Evolutionary conservation across 2,113 vertebrate genomes (phyloP).

Genomic region (Piaya cayana): DNA sequence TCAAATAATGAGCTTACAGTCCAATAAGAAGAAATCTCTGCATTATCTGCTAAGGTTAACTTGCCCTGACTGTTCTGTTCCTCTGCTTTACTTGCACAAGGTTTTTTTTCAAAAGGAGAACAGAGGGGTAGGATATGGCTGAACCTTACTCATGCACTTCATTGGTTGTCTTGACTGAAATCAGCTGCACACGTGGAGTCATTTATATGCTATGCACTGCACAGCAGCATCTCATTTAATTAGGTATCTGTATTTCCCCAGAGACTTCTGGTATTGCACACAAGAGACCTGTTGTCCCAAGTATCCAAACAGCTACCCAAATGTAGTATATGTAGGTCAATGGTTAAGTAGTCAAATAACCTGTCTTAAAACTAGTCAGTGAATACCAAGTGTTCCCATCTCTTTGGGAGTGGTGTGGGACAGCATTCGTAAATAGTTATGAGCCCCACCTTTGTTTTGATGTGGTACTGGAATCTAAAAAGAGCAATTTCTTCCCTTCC

Average conservation of each 20-base stretch:
- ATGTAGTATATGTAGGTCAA: background rate
- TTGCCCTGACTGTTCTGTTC: background rate
- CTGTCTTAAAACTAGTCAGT: background rate
- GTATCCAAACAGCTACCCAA: background rate
- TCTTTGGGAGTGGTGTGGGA: background rate
- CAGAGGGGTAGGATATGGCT: background rate
- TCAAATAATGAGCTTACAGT: background rate
- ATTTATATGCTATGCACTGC: background rate
- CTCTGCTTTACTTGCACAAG: background rate
- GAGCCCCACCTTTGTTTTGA: slow-evolving; percentile 31
- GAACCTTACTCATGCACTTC: background rate
- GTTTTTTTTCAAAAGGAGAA: background rate
- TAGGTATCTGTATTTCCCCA: background rate
- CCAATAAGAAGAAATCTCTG: background rate
- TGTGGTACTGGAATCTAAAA: background rate
- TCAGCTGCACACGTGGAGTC: background rate
- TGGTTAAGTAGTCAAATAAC: slow-evolving; percentile 21
- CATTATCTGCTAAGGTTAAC: background rate
- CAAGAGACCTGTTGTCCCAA: background rate
- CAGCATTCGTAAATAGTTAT: background rate
- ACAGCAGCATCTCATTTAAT: background rate
- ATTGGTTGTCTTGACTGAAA: background rate
- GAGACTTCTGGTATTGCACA: background rate
- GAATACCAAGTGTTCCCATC: background rate
- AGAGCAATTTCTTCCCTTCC: background rate